Percentiles rank a stretch among this genome's conserved stretches.
These are phyloP conservation scores for Macrotus californicus DNA, from an alignment of 2,113 vertebrate species.

Conservation along the genomic window DNA sequence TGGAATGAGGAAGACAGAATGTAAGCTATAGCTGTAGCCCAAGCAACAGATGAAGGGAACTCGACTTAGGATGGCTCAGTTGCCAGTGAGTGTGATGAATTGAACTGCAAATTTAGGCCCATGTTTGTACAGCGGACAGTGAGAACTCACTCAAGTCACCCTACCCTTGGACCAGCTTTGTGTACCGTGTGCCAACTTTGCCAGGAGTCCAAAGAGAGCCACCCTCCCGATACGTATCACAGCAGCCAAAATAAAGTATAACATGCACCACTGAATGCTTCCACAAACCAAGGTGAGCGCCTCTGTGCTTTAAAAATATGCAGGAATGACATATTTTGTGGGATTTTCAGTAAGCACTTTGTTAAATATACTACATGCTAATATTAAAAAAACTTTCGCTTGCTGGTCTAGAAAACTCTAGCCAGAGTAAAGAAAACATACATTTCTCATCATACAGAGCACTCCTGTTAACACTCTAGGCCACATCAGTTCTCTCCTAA, in stretches of 20 bases:
- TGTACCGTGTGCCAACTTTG: constrained; percentile 55
- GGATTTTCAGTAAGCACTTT: constrained; percentile 76
- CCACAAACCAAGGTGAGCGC: constrained; percentile 63
- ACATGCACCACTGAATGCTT: constrained; percentile 45
- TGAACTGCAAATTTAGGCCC: neutral
- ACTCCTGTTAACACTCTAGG: constrained; percentile 69
- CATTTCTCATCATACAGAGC: constrained; percentile 72
- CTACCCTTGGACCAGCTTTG: constrained; percentile 69
- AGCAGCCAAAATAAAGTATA: constrained; percentile 67
- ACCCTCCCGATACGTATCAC: constrained; percentile 59
- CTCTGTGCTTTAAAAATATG: constrained; percentile 64
- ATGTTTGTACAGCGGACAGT: constrained; percentile 69
- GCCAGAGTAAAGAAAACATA: constrained; percentile 72
- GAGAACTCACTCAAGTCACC: constrained; percentile 69
- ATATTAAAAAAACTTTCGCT: constrained; percentile 69
- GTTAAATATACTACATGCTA: constrained; percentile 75
- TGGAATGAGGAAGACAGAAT: neutral
- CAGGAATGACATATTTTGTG: constrained; percentile 70
- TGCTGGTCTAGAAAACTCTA: constrained; percentile 67
- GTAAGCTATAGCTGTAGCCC: neutral
- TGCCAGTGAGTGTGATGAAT: neutral
- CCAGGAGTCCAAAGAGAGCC: constrained; percentile 61
- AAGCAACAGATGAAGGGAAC: neutral
- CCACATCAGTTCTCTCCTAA: constrained; percentile 68
- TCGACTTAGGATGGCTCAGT: neutral